Base-by-base conservation (phyloP, 2,888 invertebrate genomes). In the Melanophora roralis region DNA sequence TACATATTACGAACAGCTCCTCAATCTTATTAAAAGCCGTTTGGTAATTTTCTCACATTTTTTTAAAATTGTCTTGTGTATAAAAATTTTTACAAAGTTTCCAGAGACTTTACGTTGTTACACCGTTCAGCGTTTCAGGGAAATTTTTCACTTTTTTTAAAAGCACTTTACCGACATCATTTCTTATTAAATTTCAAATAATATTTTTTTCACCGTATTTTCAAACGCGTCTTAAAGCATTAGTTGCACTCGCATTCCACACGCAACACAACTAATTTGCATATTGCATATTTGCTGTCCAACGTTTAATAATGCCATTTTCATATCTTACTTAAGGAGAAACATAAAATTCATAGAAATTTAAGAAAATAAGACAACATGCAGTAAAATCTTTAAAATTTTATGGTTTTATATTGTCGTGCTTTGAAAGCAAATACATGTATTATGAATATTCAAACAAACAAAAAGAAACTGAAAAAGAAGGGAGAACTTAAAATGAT, bases 321-420 rank as follows among this genome's bases (percentile, higher is more conserved):
- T 47, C 16, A 49, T 45, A 53, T 65, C 43, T 36, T 23, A 38
- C 23, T 23, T 36, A 14, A 12, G 47, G 6, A 38, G 14, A 34
- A 34, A 60, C n/a, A 16, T 1, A 59, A 40, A 23, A 40, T 53
- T 9, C 38, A 23, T 53, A 60, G 55, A 51, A 57, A 38, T 14
- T 60, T 16, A 23, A 27, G 43, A 59, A 38, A n/a, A 23, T 40
- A 53, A 14, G 32, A 40, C 9, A 43, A 23, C 16, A n/a, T 45
- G 16, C 19, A n/a, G n/a, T 19, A 49, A 38, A 69, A 45, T 40
- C 60, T 40, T 64, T 62, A 49, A 49, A 40, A 57, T 57, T 69
- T 76, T 69, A 69, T 64, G 55, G 34, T 40, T 64, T 76, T 49
- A 64, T 49, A 55, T 32, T 64, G 57, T 53, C 64, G 45, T 57